Evolutionary conservation across 2,797 vertebrate species (phyloP).

Genomic region (Sardinella longiceps): DNA sequence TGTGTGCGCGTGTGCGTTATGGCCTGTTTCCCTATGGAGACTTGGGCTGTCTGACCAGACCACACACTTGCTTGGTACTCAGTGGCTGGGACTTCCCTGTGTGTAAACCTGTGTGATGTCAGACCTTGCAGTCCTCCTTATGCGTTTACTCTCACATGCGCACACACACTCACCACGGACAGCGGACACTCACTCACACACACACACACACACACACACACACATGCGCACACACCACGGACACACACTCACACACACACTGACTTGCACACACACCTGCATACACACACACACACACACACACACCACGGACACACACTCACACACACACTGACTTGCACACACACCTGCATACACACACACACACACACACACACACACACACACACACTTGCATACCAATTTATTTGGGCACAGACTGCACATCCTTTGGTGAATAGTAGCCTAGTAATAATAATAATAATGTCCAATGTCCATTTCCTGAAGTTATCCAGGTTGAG

Average conservation of each 20-base stretch:
- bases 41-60: background rate
- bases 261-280: background rate
- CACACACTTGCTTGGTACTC: background rate
- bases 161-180: background rate
- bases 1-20: background rate
- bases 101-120: background rate
- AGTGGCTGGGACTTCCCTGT: background rate
- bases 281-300: background rate
- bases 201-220: background rate
- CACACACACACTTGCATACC: background rate
- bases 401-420: background rate
- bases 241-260: constrained; percentile 9
- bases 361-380: background rate
- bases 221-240: too few species aligned
- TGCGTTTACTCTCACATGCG: background rate
- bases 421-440: background rate
- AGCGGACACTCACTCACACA: constrained; percentile 16
- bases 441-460: too few species aligned
- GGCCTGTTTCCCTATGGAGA: background rate
- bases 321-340: background rate
- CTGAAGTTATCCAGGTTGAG: background rate
- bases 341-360: constrained; percentile 10
- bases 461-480: background rate
- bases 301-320: constrained; percentile 5
- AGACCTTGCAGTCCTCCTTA: background rate